A percentile compares a stretch with the other conserved stretches of the same genome.
Evolutionary conservation across 92 coral and sea anemone species (phyloP).

Genomic region (Metridium senile): DNA sequence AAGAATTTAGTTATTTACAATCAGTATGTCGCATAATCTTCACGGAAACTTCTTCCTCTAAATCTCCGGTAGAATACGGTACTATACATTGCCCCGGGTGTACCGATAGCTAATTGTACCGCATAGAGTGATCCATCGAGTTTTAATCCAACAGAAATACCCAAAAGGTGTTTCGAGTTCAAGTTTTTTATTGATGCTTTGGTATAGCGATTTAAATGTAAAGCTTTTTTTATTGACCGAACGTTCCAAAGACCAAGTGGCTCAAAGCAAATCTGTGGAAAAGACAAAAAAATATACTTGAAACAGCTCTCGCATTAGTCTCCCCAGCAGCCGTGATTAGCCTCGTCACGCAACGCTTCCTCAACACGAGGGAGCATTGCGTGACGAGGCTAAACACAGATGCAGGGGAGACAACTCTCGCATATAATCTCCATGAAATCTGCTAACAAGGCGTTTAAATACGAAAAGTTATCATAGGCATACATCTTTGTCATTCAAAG

Average conservation of each 20-base stretch:
- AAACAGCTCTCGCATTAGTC: too few species aligned
- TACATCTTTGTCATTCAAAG: too few species aligned
- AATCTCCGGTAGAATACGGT: slow-evolving; percentile 79
- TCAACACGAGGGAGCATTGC: too few species aligned
- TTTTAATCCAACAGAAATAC: slow-evolving; percentile 74
- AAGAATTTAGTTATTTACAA: too few species aligned
- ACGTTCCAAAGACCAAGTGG: slow-evolving; percentile 85
- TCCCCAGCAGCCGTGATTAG: too few species aligned
- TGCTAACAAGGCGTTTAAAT: too few species aligned
- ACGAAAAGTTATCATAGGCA: too few species aligned
- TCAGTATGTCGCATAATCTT: slow-evolving; percentile 45
- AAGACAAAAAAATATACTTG: neutral
- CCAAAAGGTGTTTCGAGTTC: slow-evolving; percentile 70
- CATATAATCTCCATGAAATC: too few species aligned
- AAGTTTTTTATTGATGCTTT: slow-evolving; percentile 78
- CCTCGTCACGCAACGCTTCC: too few species aligned
- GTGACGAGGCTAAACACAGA: too few species aligned
- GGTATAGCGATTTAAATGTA: slow-evolving; percentile 75
- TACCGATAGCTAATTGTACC: slow-evolving; percentile 77
- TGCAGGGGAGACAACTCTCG: too few species aligned
- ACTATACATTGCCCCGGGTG: slow-evolving; percentile 78
- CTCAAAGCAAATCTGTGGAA: slow-evolving; percentile 74
- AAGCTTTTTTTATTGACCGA: slow-evolving; percentile 66
- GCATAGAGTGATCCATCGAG: slow-evolving; percentile 83
- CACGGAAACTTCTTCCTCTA: slow-evolving; percentile 80